phyloP scores from a whole-genome alignment of 2,797 vertebrate genomes.

The Onychomys leucogaster region DNA sequence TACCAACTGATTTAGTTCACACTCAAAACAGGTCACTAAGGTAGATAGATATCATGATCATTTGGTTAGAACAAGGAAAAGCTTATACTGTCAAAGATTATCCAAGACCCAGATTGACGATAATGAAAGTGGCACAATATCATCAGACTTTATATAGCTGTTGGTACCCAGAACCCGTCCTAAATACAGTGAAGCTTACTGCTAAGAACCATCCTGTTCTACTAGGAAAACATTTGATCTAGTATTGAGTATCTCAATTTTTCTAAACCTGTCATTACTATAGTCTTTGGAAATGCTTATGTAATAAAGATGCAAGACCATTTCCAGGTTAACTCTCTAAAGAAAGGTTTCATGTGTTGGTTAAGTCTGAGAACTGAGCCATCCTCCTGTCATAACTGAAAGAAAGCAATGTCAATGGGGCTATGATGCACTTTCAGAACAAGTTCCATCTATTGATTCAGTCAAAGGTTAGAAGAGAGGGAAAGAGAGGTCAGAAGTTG shows the following conservation, averaged over 20 bases:
- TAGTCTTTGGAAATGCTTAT: background rate
- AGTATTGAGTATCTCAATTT: background rate
- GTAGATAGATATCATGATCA: background rate
- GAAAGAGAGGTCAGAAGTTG: background rate
- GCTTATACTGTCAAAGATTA: background rate
- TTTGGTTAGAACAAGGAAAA: background rate
- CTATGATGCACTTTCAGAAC: background rate
- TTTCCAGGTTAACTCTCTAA: background rate
- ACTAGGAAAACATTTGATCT: background rate
- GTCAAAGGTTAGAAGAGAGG: background rate
- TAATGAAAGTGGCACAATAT: background rate
- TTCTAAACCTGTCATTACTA: background rate
- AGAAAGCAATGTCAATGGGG: background rate
- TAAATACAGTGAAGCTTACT: background rate
- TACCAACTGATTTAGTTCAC: constrained; percentile 36
- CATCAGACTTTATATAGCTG: background rate
- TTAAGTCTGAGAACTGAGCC: background rate
- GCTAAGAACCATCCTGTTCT: background rate
- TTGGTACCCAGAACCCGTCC: background rate
- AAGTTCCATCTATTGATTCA: background rate
- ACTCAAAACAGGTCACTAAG: constrained; percentile 28
- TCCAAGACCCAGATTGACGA: background rate
- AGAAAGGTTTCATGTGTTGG: background rate
- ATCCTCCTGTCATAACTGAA: background rate
- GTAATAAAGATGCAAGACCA: background rate